Evolutionary conservation across 1,140 invertebrate genomes (phyloP), one percentile per base, ranked within the genome.

Genomic region (Augochlora pura): DNA sequence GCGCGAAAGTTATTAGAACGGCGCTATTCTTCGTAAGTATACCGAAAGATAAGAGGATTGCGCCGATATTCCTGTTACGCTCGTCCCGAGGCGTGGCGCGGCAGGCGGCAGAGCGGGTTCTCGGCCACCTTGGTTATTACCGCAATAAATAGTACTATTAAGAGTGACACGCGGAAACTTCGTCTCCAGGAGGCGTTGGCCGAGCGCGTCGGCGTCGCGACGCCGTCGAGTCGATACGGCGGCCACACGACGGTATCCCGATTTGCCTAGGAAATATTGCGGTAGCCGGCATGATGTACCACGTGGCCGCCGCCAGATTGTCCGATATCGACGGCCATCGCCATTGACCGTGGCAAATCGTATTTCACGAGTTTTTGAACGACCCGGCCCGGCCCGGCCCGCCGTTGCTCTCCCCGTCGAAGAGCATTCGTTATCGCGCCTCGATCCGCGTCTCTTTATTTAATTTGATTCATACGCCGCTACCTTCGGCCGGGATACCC

Each of bases 141-240:
- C 39, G 63, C 62, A 82, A 86, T 86, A 86, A 85, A 86, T 86
- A 85, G 83, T 39, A 59, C 71, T 86, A 86, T 85, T 86, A 86
- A 75, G 69, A 75, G 62, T 74, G 67, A 85, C 84, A 68, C 71
- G 65, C 66, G 25, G 71, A 75, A 86, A 85, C 71, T 85, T 57
- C 69, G 54, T 80, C 72, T 75, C 25, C 52, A 32, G 16, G 27
- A 52, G 64, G 42, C 70, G 49, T 18, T 52, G 60, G 77, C 59
- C 78, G 65, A 81, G 18, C 54, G 54, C 14, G 54, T 3, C 4
- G 18, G 25, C 10, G 42, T 9, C 10, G 42, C 42, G 42, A 46
- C 14, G 10, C 14, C 38, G 27, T 16, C 12, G 42, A 74, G 42
- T 66, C n/a, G 38, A 59, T 2, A n/a, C 10, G 42, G 60, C 16